Evolutionary conservation across 2,113 vertebrate species (phyloP).

Genomic region (Chrysochloris asiatica): DNA sequence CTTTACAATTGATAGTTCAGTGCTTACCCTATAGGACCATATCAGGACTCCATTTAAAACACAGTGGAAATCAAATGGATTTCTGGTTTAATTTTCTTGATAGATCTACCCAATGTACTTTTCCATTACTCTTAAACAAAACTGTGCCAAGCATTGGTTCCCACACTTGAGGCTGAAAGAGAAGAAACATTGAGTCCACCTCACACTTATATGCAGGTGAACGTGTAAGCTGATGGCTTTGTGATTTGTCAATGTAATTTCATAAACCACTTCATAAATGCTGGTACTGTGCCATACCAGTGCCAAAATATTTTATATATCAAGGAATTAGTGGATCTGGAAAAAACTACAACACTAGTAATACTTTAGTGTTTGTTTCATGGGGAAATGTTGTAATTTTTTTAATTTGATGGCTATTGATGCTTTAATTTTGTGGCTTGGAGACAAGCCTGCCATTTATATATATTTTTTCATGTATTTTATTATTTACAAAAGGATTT

Average conservation of each 20-base stretch:
- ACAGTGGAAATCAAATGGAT: slow-evolving; percentile 38
- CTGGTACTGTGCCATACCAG: background rate
- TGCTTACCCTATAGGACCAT: too few species aligned
- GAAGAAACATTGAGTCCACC: background rate
- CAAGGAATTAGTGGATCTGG: background rate
- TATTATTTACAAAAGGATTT: slow-evolving; percentile 16
- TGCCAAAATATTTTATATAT: slow-evolving; percentile 25
- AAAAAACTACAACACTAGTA: background rate
- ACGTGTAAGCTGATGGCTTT: background rate
- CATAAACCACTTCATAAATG: slow-evolving; percentile 32
- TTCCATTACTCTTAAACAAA: slow-evolving; percentile 16
- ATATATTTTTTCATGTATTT: background rate
- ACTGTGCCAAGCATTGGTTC: background rate
- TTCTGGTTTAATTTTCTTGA: slow-evolving; percentile 44
- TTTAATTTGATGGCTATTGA: slow-evolving; percentile 25
- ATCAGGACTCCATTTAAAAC: slow-evolving; percentile 48
- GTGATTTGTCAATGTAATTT: slow-evolving; percentile 39
- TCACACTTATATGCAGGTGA: background rate
- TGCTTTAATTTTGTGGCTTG: background rate
- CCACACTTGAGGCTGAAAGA: background rate
- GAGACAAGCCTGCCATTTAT: slow-evolving; percentile 10
- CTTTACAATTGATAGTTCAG: too few species aligned
- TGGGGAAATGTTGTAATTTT: slow-evolving; percentile 39
- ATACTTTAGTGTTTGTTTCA: slow-evolving; percentile 41
- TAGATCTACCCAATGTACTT: slow-evolving; percentile 33